A percentile compares a stretch with the other conserved stretches of the same genome.
Conservation (phyloP, 1,140 invertebrate species). For the Eueides isabella region DNA sequence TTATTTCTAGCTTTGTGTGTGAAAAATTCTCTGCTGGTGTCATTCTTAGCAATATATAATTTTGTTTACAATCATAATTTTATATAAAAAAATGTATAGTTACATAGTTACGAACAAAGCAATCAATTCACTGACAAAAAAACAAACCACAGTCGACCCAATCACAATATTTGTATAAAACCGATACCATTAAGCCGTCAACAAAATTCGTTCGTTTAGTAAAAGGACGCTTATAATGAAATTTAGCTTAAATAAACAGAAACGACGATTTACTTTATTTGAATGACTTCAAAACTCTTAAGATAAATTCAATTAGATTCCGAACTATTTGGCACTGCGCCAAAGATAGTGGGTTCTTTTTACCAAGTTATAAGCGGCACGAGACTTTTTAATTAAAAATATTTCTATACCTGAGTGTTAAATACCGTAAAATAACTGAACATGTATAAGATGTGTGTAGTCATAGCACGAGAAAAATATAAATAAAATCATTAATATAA, state of each 20-base stretch:
- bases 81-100: too few species aligned
- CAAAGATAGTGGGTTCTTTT: not conserved
- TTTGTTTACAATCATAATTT: too few species aligned
- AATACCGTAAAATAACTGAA: too few species aligned
- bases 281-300: not conserved
- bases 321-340: not conserved
- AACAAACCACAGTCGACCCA: not conserved
- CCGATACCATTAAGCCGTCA: slow-evolving; percentile 1
- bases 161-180: slow-evolving; percentile 8
- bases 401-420: too few species aligned
- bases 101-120: not conserved
- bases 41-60: too few species aligned
- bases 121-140: slow-evolving; percentile 8
- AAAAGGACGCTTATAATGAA: slow-evolving; percentile 10
- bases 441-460: too few species aligned
- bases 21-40: too few species aligned
- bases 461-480: too few species aligned
- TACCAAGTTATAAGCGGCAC: not conserved
- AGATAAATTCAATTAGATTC: not conserved
- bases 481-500: too few species aligned
- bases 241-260: slow-evolving; percentile 7
- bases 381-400: not conserved
- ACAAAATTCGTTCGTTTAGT: slow-evolving; percentile 1
- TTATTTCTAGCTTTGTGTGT: too few species aligned
- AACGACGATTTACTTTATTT: slow-evolving; percentile 1